These are phyloP conservation scores for Oligia strigilis DNA, from an alignment of 2,888 invertebrate genomes.

Conservation along the genomic window DNA sequence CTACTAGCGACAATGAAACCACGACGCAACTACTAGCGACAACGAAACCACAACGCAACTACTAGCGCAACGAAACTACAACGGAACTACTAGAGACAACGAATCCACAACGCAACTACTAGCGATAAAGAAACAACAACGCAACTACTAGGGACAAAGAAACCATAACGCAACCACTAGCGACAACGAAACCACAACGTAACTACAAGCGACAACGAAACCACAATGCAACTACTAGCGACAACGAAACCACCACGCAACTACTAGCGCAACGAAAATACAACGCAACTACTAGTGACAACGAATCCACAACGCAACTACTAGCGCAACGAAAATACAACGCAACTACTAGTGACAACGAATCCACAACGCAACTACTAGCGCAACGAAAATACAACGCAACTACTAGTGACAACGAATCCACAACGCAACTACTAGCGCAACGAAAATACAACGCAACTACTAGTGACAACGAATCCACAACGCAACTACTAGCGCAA, in stretches of 20 bases:
- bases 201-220: background rate
- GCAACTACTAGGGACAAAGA: background rate
- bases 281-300: background rate
- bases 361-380: background rate
- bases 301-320: background rate
- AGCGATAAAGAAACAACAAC: background rate
- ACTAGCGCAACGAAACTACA: background rate
- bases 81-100: background rate
- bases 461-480: background rate
- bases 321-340: background rate
- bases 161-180: background rate
- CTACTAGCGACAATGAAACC: background rate
- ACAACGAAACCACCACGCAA: background rate
- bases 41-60: too few species aligned
- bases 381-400: background rate
- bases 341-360: background rate
- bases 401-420: background rate
- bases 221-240: background rate
- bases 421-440: background rate
- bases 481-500: background rate
- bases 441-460: background rate
- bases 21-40: background rate
- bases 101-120: background rate
- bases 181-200: background rate
- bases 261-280: background rate